phyloP scores from a whole-genome alignment of 2,113 vertebrate genomes.

The Pelodiscus sinensis region DNA sequence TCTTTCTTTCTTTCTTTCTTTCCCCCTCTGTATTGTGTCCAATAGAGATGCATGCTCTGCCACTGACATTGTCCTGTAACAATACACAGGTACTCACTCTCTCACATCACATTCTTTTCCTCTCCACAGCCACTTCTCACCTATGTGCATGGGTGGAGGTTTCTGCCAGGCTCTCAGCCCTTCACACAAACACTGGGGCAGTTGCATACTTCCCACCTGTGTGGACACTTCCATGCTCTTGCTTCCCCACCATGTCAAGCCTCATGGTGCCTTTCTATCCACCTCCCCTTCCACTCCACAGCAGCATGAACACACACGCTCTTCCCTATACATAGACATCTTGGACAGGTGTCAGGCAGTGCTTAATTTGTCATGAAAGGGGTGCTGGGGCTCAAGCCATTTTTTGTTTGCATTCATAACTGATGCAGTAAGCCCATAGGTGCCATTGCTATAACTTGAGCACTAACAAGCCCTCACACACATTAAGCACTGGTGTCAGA shows the following conservation, averaged over 20 bases:
- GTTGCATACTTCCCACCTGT: accelerated
- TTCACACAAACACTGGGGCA: not conserved
- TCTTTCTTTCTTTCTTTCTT: not conserved
- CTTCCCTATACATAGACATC: too few species aligned
- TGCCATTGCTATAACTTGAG: not conserved
- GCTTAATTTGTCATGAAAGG: too few species aligned
- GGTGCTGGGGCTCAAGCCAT: too few species aligned
- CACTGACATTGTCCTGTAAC: not conserved
- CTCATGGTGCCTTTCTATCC: accelerated
- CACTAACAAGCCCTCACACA: too few species aligned
- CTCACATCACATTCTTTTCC: too few species aligned
- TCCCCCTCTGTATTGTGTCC: not conserved
- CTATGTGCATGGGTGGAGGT: not conserved
- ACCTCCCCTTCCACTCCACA: not conserved
- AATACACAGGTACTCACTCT: too few species aligned
- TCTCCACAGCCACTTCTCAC: not conserved
- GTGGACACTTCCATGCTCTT: not conserved
- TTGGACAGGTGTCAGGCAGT: not conserved
- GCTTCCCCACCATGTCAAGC: not conserved
- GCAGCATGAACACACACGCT: not conserved
- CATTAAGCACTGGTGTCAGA: not conserved
- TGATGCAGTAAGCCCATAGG: too few species aligned
- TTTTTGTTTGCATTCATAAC: too few species aligned
- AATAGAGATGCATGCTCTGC: not conserved
- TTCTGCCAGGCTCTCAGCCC: not conserved